These are phyloP conservation scores for Phyllostomus hastatus DNA, from an alignment of 2,113 vertebrate species.

Conservation along the genomic window DNA sequence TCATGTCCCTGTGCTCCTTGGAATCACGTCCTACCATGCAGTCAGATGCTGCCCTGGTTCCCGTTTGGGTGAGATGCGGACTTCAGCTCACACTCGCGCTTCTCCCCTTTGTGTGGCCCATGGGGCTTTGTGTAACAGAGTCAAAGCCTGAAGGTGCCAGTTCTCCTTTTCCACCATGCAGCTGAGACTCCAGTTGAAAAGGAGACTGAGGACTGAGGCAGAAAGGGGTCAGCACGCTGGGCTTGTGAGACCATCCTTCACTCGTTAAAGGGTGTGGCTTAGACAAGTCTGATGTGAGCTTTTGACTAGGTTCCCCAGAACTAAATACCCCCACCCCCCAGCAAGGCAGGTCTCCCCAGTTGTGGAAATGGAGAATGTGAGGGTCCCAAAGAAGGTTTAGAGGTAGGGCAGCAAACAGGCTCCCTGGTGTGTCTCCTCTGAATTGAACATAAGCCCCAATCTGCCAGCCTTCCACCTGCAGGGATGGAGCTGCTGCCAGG, in stretches of 20 bases:
- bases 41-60: not conserved
- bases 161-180: not conserved
- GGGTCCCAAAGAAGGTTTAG: not conserved
- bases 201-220: not conserved
- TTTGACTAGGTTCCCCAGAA: not conserved
- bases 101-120: not conserved
- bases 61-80: not conserved
- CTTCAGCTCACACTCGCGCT: too few species aligned
- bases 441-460: not conserved
- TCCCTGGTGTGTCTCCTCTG: not conserved
- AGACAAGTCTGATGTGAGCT: not conserved
- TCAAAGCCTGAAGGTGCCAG: not conserved
- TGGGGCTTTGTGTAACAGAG: not conserved
- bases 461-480: not conserved
- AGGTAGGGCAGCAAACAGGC: not conserved
- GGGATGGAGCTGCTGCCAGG: not conserved
- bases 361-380: not conserved
- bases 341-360: not conserved
- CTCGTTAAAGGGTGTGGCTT: not conserved
- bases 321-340: not conserved
- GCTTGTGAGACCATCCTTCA: too few species aligned
- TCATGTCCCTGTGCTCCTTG: rapidly evolving
- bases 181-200: not conserved
- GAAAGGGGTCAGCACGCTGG: not conserved
- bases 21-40: too few species aligned